Base-by-base conservation (phyloP, 1,140 invertebrate species). In the Ostrea denselamellosa region DNA sequence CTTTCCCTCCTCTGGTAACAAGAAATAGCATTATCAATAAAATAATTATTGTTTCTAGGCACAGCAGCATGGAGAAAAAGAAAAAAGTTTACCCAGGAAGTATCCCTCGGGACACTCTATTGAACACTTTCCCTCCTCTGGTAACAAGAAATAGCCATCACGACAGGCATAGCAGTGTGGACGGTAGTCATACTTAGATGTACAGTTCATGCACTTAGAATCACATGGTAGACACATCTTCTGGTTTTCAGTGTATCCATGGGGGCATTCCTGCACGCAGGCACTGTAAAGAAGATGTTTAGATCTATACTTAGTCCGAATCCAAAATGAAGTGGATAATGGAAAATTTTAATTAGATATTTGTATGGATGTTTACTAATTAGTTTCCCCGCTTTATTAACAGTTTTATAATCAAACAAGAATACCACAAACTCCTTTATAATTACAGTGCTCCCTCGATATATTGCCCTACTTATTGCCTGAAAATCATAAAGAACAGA, bases 211-310 rank as follows among this genome's bases (percentile, higher is more conserved):
- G 83, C 89, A 89, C 34, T 82, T 86, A 4, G n/a, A 17, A 28
- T 86, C 85, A 83, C 89, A 89, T 12, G 84, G 51, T 34, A 89
- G 54, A 77, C 89, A 89, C 19, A 71, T 25, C 9, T 62, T 51
- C 9, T 86, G 14, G 62, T 56, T 51, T 19, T 62, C 58, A 51
- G 77, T 82, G 86, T 77, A 85, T 10, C 84, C 85, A 19, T 34
- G 25, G 14, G 89, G 89, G 52, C 89, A 89, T 9, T 22, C 85
- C 58, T 68, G 12, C 56, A 89, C 85, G 87, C 89, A 89, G 8
- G 71, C 56, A 65, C 89, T 89, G 25, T 4, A n/a, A 77, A 77
- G 28, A 28, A 25, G 14, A 28, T 77, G 8, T 44, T 2, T 44
- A 5, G 5, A 44, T 44, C 34, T 5, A 44, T 44, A 44, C 34